phyloP scores from a whole-genome alignment of 2,797 vertebrate species.

The Pampus argenteus region DNA sequence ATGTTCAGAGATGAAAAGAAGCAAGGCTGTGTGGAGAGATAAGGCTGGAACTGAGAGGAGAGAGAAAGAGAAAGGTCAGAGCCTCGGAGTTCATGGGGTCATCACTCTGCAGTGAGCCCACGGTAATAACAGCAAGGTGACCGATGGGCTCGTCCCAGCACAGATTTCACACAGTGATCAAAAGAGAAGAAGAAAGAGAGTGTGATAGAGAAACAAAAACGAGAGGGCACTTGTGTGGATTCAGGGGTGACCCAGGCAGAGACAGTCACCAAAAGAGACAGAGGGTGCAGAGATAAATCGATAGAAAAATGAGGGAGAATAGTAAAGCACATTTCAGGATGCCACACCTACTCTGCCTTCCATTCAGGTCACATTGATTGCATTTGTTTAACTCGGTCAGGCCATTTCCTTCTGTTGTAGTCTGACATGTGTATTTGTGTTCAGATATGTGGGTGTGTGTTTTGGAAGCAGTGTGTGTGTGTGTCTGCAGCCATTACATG shows the following conservation, averaged over 20 bases:
- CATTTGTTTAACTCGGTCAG: slow-evolving; percentile 64
- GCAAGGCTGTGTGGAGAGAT: slow-evolving; percentile 55
- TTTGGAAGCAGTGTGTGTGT: not conserved
- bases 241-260: slow-evolving; percentile 48
- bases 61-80: slow-evolving; percentile 48
- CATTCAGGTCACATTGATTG: slow-evolving; percentile 58
- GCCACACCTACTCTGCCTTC: slow-evolving; percentile 54
- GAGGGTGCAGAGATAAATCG: slow-evolving; percentile 49
- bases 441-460: slow-evolving; percentile 6
- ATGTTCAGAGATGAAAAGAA: slow-evolving; percentile 62
- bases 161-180: slow-evolving; percentile 50
- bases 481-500: not conserved
- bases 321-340: slow-evolving; percentile 42
- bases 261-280: slow-evolving; percentile 54
- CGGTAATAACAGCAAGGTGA: slow-evolving; percentile 49
- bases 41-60: slow-evolving; percentile 46
- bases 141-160: slow-evolving; percentile 22
- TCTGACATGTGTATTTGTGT: slow-evolving; percentile 20
- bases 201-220: slow-evolving; percentile 40
- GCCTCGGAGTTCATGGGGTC: slow-evolving; percentile 57
- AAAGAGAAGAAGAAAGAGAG: slow-evolving; percentile 41
- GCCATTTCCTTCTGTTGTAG: slow-evolving; percentile 46
- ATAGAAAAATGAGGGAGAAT: slow-evolving; percentile 50
- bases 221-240: slow-evolving; percentile 21
- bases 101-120: slow-evolving; percentile 31